Base-by-base conservation (phyloP, 2,113 vertebrate species). In the Sphyrna mokarran region DNA sequence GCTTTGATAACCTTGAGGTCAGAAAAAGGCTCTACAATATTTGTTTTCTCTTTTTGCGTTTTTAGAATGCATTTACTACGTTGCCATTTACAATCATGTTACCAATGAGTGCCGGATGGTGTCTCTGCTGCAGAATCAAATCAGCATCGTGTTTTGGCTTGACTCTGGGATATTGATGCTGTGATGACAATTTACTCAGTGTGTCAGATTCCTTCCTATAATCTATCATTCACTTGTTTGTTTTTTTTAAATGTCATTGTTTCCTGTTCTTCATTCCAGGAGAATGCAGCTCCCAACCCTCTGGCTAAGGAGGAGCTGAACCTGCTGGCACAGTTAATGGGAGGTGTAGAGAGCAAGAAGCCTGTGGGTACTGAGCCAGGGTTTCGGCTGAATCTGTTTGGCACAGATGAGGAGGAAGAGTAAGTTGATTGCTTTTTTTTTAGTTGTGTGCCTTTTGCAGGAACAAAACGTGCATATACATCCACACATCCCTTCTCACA, bases 301-400 rank as follows among this genome's bases (percentile, higher is more conserved):
- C 97, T 99, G 66, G 99, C 98, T 95, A 99, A 99, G 97, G 99
- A 99, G 97, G 99, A 99, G 95, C 97, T 99, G 96, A 99, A 99
- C 96, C 97, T 99, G 61, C 97, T 99, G 97, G 99, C 99, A 96
- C 97, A 97, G 96, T 97, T 99, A 91, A 98, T 99, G 98, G 99
- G 99, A 96, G 98, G 98, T 20, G 96, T 99, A 97, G 98, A 99
- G 68, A 95, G 98, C 95, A 98, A 98, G 96, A 98, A 98, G 96
- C 89, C 98, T 2, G 94, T 97, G 14, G 98, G 97, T 95, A 86
- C 96, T 0, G 98, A 99, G 96, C 97, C 97, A 0, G 97, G 98
- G 96, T 99, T 99, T 96, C 98, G 98, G 68, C 97, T 99, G 96
- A 99, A 99, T 96, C 97, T 99, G 48, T 99, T 99, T 96, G 97